phyloP scores from a whole-genome alignment of 2,797 vertebrate genomes.

The Karalla daura region DNA sequence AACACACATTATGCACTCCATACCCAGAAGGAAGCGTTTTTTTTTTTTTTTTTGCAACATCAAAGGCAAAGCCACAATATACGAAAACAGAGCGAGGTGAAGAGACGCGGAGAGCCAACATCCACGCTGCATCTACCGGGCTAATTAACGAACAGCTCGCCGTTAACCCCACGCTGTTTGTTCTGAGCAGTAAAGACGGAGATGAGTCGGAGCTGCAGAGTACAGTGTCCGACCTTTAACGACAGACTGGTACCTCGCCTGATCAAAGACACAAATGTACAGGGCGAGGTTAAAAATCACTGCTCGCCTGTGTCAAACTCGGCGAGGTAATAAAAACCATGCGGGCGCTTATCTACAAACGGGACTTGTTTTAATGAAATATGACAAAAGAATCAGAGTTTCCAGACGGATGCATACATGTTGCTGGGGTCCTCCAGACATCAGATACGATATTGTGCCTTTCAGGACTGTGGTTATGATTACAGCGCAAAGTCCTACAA shows the following conservation, averaged over 20 bases:
- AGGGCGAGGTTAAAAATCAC: too few relatives aligned
- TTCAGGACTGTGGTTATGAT: conserved; percentile 19
- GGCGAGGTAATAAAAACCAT: neutral
- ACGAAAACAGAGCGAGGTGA: conserved; percentile 66
- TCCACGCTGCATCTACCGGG: conserved; percentile 37
- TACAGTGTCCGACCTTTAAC: too few relatives aligned
- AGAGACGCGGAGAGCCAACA: conserved; percentile 58
- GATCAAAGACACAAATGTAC: too few relatives aligned
- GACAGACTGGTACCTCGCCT: too few relatives aligned
- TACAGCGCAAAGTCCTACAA: conserved; percentile 1
- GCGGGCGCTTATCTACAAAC: neutral
- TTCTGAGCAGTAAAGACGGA: conserved; percentile 6
- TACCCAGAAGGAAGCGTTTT: conserved; percentile 86
- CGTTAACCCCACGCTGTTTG: neutral
- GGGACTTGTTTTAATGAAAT: neutral
- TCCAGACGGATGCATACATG: neutral
- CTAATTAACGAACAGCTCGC: conserved; percentile 36
- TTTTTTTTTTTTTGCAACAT: conserved; percentile 86
- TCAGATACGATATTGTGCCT: neutral
- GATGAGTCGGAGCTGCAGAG: neutral
- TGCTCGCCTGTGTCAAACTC: too few relatives aligned
- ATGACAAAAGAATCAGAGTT: neutral
- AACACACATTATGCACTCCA: conserved; percentile 89
- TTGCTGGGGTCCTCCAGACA: neutral
- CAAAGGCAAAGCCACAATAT: conserved; percentile 91